These are phyloP conservation scores for Germaria angustata DNA, from an alignment of 2,888 invertebrate genomes.

Conservation along the genomic window DNA sequence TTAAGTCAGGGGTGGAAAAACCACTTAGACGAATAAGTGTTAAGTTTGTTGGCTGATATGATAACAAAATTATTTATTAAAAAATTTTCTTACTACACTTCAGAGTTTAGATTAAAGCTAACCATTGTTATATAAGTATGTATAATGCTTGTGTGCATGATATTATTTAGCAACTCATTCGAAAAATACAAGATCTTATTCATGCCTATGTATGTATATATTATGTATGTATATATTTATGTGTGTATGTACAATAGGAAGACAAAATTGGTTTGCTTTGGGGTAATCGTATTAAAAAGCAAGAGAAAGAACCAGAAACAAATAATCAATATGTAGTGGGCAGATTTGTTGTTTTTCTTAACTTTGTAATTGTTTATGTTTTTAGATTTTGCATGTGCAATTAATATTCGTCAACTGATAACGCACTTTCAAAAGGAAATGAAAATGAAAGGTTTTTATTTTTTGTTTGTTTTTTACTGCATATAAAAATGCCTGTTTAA, in stretches of 20 bases:
- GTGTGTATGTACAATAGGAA: background rate
- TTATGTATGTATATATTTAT: background rate
- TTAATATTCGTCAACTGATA: slow-evolving; percentile 18
- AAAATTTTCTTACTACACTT: background rate
- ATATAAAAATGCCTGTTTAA: slow-evolving; percentile 29
- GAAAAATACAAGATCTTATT: background rate
- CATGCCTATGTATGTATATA: background rate
- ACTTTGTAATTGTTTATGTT: background rate
- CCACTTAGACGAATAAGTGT: background rate
- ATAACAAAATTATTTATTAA: slow-evolving; percentile 28
- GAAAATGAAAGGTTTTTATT: slow-evolving; percentile 46
- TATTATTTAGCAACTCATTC: slow-evolving; percentile 11
- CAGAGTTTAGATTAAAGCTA: slow-evolving; percentile 25
- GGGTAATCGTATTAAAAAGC: background rate
- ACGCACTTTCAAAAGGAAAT: slow-evolving; percentile 31
- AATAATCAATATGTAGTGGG: slow-evolving; percentile 46
- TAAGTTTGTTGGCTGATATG: background rate
- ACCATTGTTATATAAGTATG: slow-evolving; percentile 9
- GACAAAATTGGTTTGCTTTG: background rate
- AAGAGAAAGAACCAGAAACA: slow-evolving; percentile 22
- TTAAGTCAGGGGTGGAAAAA: background rate
- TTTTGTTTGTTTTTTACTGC: slow-evolving; percentile 17
- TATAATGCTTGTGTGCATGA: background rate
- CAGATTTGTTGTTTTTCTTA: slow-evolving; percentile 23
- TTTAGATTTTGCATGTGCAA: slow-evolving; percentile 11